Evolutionary conservation across 2,797 vertebrate genomes (phyloP), one percentile per base, ranked within the genome.

Genomic region (Phoebastria nigripes): DNA sequence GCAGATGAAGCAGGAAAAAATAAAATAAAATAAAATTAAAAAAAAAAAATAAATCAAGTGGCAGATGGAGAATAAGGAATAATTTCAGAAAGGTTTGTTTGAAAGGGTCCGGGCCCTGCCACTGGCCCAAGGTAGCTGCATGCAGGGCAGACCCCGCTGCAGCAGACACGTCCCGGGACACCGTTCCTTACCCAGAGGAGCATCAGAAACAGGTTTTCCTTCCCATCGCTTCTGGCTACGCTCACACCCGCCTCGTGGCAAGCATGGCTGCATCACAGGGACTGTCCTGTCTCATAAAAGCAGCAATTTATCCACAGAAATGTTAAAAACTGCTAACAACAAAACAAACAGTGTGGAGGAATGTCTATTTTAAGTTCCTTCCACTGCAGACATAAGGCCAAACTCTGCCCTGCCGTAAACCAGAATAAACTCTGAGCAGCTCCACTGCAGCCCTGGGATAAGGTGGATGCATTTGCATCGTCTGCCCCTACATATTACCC

Each of bases 171-270:
- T 44, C 49, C 62, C 12, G 3, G 49, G 76, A 69, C 55, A 39
- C 31, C 1, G 2, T 6, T 82, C 61, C 37, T 37, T 41, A 59
- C 56, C 61, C 59, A n/a, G 55, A 49, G 16, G 46, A 66, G n/a
- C 52, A 49, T 5, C 25, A n/a, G 54, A 31, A 82, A 9, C 33
- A 82, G 58, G 35, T 44, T 87, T 62, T 51, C 15, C 41, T 73
- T 39, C 37, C 59, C 46, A 25, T 11, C 5, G 2, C 42, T 65
- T 62, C 81, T 59, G 59, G 54, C 70, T 58, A 28, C 5, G 8
- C 79, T 85, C 59, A 11, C 24, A 7, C 25, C 39, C 1, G 0
- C 44, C 51, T n/a, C 2, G 2, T 18, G 44, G 46, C 4, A 3
- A 70, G 35, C 28, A 5, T 5, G 8, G n/a, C 82, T 77, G 35